Evolutionary conservation across 2,888 invertebrate genomes (phyloP).

Genomic region (Temnothorax rugatulus): DNA sequence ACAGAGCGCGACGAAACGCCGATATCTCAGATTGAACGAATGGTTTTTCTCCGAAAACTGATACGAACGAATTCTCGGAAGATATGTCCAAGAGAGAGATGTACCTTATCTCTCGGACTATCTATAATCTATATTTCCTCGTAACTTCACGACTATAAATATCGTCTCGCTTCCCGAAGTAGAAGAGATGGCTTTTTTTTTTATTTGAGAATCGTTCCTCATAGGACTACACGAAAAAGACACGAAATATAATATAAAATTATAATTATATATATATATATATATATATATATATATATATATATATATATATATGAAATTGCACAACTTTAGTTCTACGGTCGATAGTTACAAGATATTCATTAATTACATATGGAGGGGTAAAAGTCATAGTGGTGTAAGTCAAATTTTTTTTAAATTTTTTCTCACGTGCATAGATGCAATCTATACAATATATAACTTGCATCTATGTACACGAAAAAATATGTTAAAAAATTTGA

Average conservation of each 20-base stretch:
- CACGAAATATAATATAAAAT: background rate
- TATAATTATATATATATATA: background rate
- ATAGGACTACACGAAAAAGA: background rate
- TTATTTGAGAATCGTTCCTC: background rate
- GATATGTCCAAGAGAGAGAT: background rate
- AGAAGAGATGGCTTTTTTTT: background rate
- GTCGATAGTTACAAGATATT: background rate
- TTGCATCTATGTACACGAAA: no score
- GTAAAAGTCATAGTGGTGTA: no score
- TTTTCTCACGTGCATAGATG: no score
- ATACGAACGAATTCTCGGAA: slow-evolving; percentile 27
- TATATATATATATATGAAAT: background rate
- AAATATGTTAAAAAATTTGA: no score
- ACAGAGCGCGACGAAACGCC: background rate
- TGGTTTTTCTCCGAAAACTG: slow-evolving; percentile 13
- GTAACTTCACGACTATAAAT: background rate
- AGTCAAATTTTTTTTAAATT: no score
- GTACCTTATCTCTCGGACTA: background rate
- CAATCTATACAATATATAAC: no score
- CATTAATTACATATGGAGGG: no score
- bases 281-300: background rate
- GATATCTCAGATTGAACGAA: slow-evolving; percentile 16
- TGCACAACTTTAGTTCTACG: background rate
- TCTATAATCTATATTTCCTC: background rate
- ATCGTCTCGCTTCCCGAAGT: background rate